phyloP scores from a whole-genome alignment of 2,797 vertebrate genomes.

The Squalus acanthias region DNA sequence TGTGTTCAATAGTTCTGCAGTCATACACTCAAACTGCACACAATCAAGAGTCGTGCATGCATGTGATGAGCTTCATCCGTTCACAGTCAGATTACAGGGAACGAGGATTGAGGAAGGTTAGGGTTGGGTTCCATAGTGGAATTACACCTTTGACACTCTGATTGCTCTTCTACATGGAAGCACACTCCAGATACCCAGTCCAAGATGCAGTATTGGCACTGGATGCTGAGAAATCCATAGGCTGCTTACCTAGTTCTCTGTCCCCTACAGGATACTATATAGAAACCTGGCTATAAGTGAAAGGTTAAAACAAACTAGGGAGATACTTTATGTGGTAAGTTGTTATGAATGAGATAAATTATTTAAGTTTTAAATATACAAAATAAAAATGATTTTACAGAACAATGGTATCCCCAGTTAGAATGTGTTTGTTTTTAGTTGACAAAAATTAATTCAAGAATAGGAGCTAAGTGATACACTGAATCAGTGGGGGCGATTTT shows the following conservation, averaged over 20 bases:
- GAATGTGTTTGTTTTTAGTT: neutral
- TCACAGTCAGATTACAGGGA: too few species aligned
- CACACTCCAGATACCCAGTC: neutral
- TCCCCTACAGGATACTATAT: neutral
- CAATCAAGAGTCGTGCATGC: neutral
- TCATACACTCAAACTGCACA: neutral
- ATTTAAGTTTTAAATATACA: neutral
- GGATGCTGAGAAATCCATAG: neutral
- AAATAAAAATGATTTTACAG: neutral
- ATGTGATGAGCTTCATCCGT: neutral
- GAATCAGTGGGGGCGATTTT: neutral
- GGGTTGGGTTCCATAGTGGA: neutral
- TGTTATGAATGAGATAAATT: neutral
- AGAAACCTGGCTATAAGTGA: neutral
- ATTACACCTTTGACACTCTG: neutral
- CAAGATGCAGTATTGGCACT: neutral
- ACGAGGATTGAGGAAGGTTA: neutral
- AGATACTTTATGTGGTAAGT: neutral
- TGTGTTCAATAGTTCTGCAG: neutral
- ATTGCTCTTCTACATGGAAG: neutral
- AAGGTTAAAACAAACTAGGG: neutral
- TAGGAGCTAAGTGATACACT: neutral
- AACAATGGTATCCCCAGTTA: neutral
- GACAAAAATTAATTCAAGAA: neutral
- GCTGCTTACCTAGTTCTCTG: neutral